A percentile compares a stretch with the other conserved stretches of the same genome.
phyloP scores from a whole-genome alignment of 1,140 invertebrate species.

The Magallana gigas region DNA sequence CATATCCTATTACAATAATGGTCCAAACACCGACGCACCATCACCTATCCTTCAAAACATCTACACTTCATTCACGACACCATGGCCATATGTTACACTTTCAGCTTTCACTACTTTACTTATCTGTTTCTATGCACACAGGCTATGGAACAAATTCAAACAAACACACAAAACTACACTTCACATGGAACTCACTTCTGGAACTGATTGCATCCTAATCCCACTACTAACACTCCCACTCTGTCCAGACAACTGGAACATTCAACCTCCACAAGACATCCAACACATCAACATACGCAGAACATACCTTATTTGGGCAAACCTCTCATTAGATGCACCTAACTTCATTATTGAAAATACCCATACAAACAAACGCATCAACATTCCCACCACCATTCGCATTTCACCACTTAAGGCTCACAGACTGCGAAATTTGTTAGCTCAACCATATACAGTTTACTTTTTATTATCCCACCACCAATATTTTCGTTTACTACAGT shows the following conservation, averaged over 20 bases:
- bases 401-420: conserved; percentile 16
- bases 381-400: neutral
- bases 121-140: conserved; percentile 34
- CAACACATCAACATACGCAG: neutral
- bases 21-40: neutral
- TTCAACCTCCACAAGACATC: conserved; percentile 37
- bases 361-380: conserved; percentile 20
- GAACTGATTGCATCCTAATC: conserved; percentile 16
- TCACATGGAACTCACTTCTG: neutral
- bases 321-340: neutral
- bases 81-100: conserved; percentile 32
- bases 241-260: neutral
- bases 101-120: conserved; percentile 24
- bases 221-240: conserved; percentile 4
- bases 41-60: conserved; percentile 16
- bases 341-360: neutral
- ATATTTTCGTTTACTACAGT: neutral
- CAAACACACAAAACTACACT: conserved; percentile 31
- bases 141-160: conserved; percentile 32
- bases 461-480: neutral
- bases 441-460: neutral
- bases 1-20: neutral
- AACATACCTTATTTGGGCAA: conserved; percentile 26
- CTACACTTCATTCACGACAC: conserved; percentile 29
- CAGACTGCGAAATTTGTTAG: neutral